Conservation (phyloP, 2,113 vertebrate genomes). For the Andinoacara biseriatus region DNA sequence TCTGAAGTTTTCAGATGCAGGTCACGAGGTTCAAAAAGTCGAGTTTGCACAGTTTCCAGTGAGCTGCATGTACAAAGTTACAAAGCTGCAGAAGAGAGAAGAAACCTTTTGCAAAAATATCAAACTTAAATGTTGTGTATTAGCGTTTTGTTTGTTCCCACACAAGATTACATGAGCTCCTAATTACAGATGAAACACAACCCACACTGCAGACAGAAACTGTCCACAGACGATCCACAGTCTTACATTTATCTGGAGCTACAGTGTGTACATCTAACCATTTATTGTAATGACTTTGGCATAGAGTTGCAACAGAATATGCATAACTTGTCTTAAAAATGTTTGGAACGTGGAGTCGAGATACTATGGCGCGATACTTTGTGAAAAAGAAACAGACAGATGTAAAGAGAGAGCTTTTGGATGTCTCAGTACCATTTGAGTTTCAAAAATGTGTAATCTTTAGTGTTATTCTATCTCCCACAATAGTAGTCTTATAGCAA, state of each 20-base stretch:
- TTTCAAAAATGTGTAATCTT: neutral
- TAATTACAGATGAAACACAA: slow-evolving; percentile 43
- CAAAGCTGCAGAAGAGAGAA: neutral
- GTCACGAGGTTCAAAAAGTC: neutral
- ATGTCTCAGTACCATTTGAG: neutral
- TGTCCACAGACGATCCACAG: slow-evolving; percentile 22
- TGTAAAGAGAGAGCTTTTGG: neutral
- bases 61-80: neutral
- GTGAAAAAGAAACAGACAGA: neutral
- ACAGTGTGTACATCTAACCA: slow-evolving; percentile 14
- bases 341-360: slow-evolving; percentile 7
- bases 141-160: slow-evolving; percentile 16
- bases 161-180: slow-evolving; percentile 40
- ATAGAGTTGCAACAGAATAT: slow-evolving; percentile 27
- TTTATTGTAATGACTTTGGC: slow-evolving; percentile 14
- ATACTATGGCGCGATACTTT: neutral
- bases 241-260: neutral
- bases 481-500: slow-evolving; percentile 13
- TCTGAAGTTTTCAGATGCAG: neutral
- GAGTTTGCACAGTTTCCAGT: neutral
- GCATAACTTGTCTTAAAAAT: slow-evolving; percentile 21
- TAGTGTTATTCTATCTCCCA: slow-evolving; percentile 28
- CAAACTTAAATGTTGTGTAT: neutral
- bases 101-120: neutral
- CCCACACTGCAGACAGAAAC: slow-evolving; percentile 9